Conservation (phyloP, 1,140 invertebrate genomes). For the Cecropterus lyciades region DNA sequence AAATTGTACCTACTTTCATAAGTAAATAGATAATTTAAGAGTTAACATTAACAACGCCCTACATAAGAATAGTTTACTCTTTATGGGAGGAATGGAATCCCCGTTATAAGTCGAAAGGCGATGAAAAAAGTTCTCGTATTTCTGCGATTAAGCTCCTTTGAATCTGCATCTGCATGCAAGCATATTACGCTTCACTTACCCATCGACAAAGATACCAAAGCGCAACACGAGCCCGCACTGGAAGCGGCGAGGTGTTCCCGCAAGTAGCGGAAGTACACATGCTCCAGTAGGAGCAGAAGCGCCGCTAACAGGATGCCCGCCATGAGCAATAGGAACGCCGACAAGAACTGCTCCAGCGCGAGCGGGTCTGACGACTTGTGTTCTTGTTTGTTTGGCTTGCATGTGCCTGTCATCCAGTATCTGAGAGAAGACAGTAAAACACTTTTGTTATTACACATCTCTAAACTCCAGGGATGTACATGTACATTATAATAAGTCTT, state of each 20-base stretch:
- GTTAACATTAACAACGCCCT: no score
- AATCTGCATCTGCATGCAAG: neutral
- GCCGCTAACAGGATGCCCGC: slow-evolving; percentile 95
- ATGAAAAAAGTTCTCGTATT: no score
- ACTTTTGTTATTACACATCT: no score
- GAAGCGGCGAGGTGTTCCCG: slow-evolving; percentile 94
- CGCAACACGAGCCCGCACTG: slow-evolving; percentile 94
- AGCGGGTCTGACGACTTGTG: slow-evolving; percentile 96
- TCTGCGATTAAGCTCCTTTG: no score
- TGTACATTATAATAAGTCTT: no score
- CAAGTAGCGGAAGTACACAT: slow-evolving; percentile 97
- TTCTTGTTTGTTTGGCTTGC: slow-evolving; percentile 96
- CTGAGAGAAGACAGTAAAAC: slow-evolving; percentile 36
- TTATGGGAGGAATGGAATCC: no score
- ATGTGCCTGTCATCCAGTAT: slow-evolving; percentile 99
- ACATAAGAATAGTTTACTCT: no score
- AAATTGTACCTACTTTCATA: no score
- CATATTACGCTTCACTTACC: slow-evolving; percentile 64
- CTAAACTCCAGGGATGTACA: no score
- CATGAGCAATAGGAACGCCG: slow-evolving; percentile 97
- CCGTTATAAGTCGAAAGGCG: no score
- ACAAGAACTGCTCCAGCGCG: slow-evolving; percentile 98
- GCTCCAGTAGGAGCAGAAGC: slow-evolving; percentile 94
- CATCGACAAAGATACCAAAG: slow-evolving; percentile 94
- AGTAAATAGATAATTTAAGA: no score